phyloP scores from a whole-genome alignment of 2,888 invertebrate genomes.

The Dasypogon diadema region DNA sequence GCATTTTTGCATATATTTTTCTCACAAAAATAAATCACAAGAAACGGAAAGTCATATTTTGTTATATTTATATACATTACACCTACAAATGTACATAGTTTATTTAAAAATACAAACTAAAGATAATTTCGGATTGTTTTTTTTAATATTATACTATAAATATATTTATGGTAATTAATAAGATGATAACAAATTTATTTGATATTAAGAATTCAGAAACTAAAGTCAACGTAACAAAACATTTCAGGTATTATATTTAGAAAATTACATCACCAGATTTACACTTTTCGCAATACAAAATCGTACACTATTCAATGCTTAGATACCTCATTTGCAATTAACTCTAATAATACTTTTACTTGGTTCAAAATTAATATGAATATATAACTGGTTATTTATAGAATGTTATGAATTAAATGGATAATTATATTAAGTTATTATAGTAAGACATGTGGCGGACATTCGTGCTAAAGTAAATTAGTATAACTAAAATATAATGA shows the following conservation, averaged over 20 bases:
- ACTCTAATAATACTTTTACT: slow-evolving; percentile 27
- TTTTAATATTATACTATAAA: no score
- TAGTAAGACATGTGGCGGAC: background rate
- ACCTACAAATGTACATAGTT: background rate
- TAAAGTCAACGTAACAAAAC: slow-evolving; percentile 19
- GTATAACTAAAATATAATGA: no score
- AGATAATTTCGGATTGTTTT: background rate
- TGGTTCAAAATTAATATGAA: slow-evolving; percentile 10
- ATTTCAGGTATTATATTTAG: background rate
- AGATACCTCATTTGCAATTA: background rate
- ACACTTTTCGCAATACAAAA: slow-evolving; percentile 2
- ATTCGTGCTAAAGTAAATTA: no score
- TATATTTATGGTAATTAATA: background rate
- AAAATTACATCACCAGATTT: background rate
- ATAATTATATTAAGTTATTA: background rate
- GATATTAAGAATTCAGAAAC: background rate
- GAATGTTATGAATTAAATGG: background rate
- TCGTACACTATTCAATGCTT: slow-evolving; percentile 1
- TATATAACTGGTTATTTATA: background rate
- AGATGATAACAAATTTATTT: background rate
- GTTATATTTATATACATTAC: no score
- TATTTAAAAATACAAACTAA: slow-evolving; percentile 22
- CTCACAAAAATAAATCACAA: no score
- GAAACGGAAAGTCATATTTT: no score
- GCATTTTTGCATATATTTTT: no score